phyloP scores from a whole-genome alignment of 2,888 invertebrate genomes.

The Acanthosepion esculentum region DNA sequence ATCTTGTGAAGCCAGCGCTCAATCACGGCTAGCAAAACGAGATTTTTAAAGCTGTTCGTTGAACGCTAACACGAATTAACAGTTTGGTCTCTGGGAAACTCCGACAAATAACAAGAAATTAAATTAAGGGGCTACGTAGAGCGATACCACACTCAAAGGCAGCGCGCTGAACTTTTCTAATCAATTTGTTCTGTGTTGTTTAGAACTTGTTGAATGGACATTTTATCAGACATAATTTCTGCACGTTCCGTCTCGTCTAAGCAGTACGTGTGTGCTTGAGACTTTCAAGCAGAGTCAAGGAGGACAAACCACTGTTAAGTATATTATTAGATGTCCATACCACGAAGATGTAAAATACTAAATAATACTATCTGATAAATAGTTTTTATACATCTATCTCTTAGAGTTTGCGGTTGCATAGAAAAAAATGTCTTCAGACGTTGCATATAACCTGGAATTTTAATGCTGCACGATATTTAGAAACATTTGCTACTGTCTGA shows the following conservation, averaged over 20 bases:
- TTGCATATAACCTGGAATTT: too few relatives aligned
- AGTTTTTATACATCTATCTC: too few relatives aligned
- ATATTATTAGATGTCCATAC: neutral
- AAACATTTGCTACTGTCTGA: too few relatives aligned
- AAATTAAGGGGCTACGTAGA: neutral
- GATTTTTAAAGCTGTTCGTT: neutral
- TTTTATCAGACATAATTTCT: slow-evolving; percentile 15
- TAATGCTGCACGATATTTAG: too few relatives aligned
- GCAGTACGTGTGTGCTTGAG: neutral
- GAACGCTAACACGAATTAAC: neutral
- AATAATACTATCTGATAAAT: too few relatives aligned
- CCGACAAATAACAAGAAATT: neutral
- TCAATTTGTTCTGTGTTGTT: slow-evolving; percentile 6
- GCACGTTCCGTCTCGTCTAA: neutral
- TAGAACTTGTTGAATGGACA: neutral
- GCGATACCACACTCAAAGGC: neutral
- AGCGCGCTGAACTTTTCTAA: neutral
- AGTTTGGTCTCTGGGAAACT: neutral
- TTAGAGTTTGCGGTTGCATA: too few relatives aligned
- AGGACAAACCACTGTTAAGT: neutral
- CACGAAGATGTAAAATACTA: neutral
- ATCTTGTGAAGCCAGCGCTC: too few relatives aligned
- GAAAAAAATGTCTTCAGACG: too few relatives aligned
- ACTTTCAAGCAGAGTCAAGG: neutral
- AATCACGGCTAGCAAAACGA: neutral